Conservation (phyloP, 2,113 vertebrate genomes). For the Motacilla alba region DNA sequence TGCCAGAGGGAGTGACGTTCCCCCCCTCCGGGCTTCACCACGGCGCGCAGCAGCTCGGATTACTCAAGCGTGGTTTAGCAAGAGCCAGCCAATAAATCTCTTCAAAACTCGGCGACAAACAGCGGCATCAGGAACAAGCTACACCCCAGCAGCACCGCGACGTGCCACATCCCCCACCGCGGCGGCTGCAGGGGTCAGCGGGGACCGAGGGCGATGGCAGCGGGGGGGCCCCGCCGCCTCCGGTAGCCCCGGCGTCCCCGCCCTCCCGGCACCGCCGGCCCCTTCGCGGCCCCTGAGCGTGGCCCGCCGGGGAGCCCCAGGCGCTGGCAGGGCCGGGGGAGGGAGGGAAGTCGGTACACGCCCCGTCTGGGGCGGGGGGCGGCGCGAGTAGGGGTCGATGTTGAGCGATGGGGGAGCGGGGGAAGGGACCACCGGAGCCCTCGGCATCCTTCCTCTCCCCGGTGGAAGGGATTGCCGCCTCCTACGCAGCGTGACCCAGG, state of each 20-base stretch:
- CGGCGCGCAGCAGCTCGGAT: slow-evolving; percentile 73
- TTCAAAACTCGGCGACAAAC: slow-evolving; percentile 52
- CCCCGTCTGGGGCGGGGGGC: neutral
- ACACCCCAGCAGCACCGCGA: slow-evolving; percentile 9
- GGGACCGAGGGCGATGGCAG: neutral
- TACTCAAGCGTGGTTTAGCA: slow-evolving; percentile 75
- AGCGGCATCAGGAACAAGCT: slow-evolving; percentile 21
- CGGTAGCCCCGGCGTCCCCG: neutral
- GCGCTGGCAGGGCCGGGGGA: neutral
- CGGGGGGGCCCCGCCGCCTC: neutral
- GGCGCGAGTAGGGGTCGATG: neutral
- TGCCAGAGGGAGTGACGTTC: slow-evolving; percentile 77
- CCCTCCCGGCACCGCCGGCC: neutral
- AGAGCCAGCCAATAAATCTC: slow-evolving; percentile 66
- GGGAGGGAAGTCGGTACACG: neutral
- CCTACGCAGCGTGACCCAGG: neutral
- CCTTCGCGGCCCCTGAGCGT: neutral
- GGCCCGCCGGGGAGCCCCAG: neutral
- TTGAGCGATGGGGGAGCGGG: neutral
- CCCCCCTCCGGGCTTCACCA: slow-evolving; percentile 73
- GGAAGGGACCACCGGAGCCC: neutral
- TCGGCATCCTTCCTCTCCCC: neutral
- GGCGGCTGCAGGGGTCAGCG: neutral
- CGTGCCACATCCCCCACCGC: neutral
- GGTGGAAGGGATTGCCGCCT: neutral